A percentile compares a stretch with the other conserved stretches of the same genome.
Evolutionary conservation across 2,113 vertebrate species (phyloP).

Genomic region (Helogale parvula): DNA sequence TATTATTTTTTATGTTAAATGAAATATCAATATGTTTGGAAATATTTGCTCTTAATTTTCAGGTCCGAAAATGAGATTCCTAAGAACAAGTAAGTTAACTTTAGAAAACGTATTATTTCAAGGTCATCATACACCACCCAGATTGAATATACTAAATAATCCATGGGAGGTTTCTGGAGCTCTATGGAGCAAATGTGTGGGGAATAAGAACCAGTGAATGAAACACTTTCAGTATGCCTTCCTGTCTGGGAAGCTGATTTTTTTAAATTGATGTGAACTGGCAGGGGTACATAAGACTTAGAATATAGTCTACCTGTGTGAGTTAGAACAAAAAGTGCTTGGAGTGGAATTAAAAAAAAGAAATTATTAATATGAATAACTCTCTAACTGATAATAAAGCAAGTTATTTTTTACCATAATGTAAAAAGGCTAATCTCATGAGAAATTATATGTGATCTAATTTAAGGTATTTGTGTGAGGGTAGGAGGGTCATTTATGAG

Average conservation of each 20-base stretch:
- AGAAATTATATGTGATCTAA: neutral
- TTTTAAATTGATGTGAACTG: neutral
- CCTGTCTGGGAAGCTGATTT: neutral
- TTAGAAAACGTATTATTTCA: conserved; percentile 15
- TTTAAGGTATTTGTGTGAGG: neutral
- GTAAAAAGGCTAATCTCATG: neutral
- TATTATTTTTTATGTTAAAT: conserved; percentile 10
- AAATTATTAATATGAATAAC: neutral
- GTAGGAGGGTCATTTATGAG: neutral
- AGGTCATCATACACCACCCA: neutral
- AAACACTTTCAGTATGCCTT: neutral
- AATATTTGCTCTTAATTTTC: conserved; percentile 5
- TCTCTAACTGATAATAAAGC: neutral
- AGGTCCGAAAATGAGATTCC: conserved; percentile 25
- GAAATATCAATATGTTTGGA: neutral
- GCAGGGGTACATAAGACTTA: neutral
- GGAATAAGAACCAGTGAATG: neutral
- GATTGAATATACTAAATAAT: neutral
- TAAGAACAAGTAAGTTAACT: neutral
- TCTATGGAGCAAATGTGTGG: neutral
- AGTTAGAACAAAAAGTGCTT: conserved; percentile 1
- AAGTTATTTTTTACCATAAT: neutral
- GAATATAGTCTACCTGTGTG: neutral
- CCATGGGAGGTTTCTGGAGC: neutral
- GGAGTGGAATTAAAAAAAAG: neutral